Percentiles rank a stretch among this genome's conserved stretches.
phyloP scores from a whole-genome alignment of 2,113 vertebrate genomes.

The Alethe diademata region DNA sequence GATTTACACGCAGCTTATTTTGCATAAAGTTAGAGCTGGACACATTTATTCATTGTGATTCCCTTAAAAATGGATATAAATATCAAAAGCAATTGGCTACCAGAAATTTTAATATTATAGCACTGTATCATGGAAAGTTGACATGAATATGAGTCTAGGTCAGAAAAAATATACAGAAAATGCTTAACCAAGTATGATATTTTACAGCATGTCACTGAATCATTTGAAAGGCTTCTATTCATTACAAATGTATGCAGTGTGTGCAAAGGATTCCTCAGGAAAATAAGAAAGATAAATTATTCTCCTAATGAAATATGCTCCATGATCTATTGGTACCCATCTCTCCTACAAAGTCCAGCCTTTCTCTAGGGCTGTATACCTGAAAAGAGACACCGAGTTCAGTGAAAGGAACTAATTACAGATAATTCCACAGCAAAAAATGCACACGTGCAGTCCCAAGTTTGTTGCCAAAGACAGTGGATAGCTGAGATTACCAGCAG shows the following conservation, averaged over 20 bases:
- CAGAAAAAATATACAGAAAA: neutral
- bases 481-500: neutral
- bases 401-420: neutral
- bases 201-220: conserved; percentile 36
- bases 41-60: conserved; percentile 58
- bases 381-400: neutral
- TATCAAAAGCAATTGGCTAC: conserved; percentile 68
- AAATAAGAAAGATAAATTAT: neutral
- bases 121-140: conserved; percentile 37
- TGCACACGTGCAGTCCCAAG: neutral
- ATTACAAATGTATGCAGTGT: neutral
- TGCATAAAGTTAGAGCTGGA: conserved; percentile 64
- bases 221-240: conserved; percentile 33
- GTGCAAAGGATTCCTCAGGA: neutral
- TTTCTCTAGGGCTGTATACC: neutral
- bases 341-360: neutral
- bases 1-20: conserved; percentile 51
- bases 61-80: conserved; percentile 69
- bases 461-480: neutral
- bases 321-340: neutral
- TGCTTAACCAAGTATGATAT: conserved; percentile 6
- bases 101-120: conserved; percentile 60
- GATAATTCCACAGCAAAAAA: neutral
- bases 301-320: neutral
- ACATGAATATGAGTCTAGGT: conserved; percentile 29